Evolutionary conservation across 2,888 invertebrate species (phyloP).

Genomic region (Melitaea athalia): DNA sequence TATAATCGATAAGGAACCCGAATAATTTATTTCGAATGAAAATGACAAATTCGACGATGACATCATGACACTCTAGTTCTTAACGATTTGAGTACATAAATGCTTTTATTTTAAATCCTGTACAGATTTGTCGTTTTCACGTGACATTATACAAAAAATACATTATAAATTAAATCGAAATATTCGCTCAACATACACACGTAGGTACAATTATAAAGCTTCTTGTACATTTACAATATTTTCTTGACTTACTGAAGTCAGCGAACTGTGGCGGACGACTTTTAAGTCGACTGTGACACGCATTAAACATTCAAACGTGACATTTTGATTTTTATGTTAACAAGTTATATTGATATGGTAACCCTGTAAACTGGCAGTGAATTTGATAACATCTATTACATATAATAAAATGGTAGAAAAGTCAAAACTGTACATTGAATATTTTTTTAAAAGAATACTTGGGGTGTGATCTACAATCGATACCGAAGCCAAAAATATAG

Average conservation of each 20-base stretch:
- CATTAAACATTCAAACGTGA: not conserved
- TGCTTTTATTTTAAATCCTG: slow-evolving; percentile 49
- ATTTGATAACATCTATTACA: not conserved
- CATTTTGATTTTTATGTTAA: not conserved
- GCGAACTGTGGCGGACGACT: slow-evolving; percentile 45
- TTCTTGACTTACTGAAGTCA: slow-evolving; percentile 47
- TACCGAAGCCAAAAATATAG: too few relatives aligned
- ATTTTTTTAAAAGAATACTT: too few relatives aligned
- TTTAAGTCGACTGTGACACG: slow-evolving; percentile 4
- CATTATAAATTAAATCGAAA: slow-evolving; percentile 66
- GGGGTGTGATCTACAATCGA: too few relatives aligned
- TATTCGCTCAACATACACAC: slow-evolving; percentile 59
- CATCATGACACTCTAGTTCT: slow-evolving; percentile 44
- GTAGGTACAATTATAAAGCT: slow-evolving; percentile 71
- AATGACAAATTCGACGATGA: slow-evolving; percentile 57
- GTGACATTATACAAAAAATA: slow-evolving; percentile 58
- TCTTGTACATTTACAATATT: slow-evolving; percentile 60
- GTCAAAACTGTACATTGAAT: too few relatives aligned
- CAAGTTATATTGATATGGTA: slow-evolving; percentile 16
- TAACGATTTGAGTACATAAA: slow-evolving; percentile 53
- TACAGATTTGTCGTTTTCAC: slow-evolving; percentile 62
- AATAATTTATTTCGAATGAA: slow-evolving; percentile 59
- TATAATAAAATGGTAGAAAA: too few relatives aligned
- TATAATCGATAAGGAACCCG: slow-evolving; percentile 51
- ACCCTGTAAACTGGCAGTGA: slow-evolving; percentile 35